Evolutionary conservation across 2,797 vertebrate genomes (phyloP), one percentile per base, ranked within the genome.

Genomic region (Acanthopagrus latus): DNA sequence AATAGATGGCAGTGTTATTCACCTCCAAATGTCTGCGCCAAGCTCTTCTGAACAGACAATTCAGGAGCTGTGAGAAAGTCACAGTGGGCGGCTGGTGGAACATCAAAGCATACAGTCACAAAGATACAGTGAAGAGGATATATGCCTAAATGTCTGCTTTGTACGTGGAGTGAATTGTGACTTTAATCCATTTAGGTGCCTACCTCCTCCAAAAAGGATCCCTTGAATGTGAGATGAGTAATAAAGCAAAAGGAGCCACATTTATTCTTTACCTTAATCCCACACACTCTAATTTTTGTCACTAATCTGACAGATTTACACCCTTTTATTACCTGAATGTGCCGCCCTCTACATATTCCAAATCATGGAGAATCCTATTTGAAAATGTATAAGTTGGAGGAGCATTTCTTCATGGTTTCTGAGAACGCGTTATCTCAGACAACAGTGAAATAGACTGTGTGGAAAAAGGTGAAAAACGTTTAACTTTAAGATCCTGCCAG

Each of bases 241-340:
- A 92, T 92, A 91, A 90, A 88, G 90, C 81, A 76, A 86, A 88
- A 89, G 81, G 62, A 86, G 76, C 83, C 72, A 67, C 80, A 89
- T 85, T 78, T 80, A 25, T 84, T 85, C 90, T 84, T 80, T 91
- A 89, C 92, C 89, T 92, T 92, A 91, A 93, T 92, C 92, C 91
- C 87, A 89, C 92, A 92, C 88, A 83, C 83, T 85, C 80, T 87
- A 81, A 73, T 89, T 93, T 91, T 85, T 84, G 78, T 86, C 80
- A 83, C 87, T 94, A 93, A 92, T 93, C 92, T 91, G 90, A 91
- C 92, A 91, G 88, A 90, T 91, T 92, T 89, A 90, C 89, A 88
- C 69, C 80, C 84, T 90, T 91, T 91, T 87, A 92, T 90, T 90
- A 90, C 89, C 90, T 90, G 90, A 93, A 92, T 90, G 57, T 64